Base-by-base conservation (phyloP, 2,113 vertebrate species). In the Cyanistes caeruleus region DNA sequence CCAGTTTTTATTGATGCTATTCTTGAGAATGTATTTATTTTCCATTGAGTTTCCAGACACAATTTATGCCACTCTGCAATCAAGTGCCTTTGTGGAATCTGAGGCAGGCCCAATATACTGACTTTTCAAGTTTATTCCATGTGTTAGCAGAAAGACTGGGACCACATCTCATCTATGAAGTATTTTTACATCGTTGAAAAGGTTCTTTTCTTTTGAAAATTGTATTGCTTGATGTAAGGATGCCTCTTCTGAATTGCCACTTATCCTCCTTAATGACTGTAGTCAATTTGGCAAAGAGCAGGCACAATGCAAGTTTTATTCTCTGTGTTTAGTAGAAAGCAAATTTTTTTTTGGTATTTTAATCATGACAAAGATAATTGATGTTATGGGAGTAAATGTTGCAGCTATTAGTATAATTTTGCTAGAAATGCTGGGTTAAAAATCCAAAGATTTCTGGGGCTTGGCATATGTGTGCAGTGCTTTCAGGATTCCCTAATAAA, bases 351-450 rank as follows among this genome's bases (percentile, higher is more conserved):
- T 30, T 51, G 2, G 14, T 82, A 30, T 84, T 95, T 92, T 84
- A 78, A 52, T 91, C 11, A 20, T 56, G 77, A 60, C 69, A 76
- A 67, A 74, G 53, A 68, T 84, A 77, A 78, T 75, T 86, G 79
- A 77, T 92, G 27, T 44, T 80, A 35, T 23, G 39, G 78, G 56
- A 88, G 24, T 77, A 90, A 86, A 49, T 68, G 51, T 35, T 15
- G 7, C 31, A 37, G 63, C 86, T 84, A 59, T 92, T 93, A 76
- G 63, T 88, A 74, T 76, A 83, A 73, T 93, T 96, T 84, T 81
- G 27, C 13, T 88, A 62, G 75, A 76, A 62, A 83, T 90, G 15
- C 24, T 39, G 39, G 39, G 20, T 94, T 72, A 44, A 76, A 76
- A 92, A 69, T 55, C 46, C 15, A 86, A 83, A 88, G 74, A 67